Evolutionary conservation across 2,888 invertebrate species (phyloP).

Genomic region (Melanophora roralis): DNA sequence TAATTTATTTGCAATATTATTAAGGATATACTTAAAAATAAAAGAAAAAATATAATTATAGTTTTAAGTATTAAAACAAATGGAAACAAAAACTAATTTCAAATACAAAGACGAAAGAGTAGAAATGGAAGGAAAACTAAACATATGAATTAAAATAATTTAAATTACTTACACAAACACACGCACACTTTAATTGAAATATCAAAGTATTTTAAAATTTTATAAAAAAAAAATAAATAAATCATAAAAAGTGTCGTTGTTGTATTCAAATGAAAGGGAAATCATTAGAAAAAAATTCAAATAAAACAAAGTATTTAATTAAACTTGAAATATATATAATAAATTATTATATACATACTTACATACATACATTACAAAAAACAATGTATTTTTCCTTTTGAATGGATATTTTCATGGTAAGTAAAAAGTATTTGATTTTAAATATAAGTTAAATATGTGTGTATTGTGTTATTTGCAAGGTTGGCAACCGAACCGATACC

Average conservation of each 20-base stretch:
- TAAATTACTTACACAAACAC: constrained; percentile 41
- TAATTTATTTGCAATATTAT: not conserved
- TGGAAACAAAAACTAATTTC: constrained; percentile 19
- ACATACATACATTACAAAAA: not conserved
- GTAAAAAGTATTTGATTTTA: too few relatives aligned
- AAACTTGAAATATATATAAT: constrained; percentile 52
- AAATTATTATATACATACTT: too few relatives aligned
- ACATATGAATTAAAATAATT: constrained; percentile 33
- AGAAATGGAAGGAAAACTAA: constrained; percentile 19
- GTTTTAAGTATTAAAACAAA: constrained; percentile 31
- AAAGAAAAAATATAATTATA: constrained; percentile 45
- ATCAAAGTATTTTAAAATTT: constrained; percentile 46
- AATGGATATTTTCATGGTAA: not conserved
- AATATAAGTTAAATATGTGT: too few relatives aligned
- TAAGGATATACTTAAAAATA: constrained; percentile 8
- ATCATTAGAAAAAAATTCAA: constrained; percentile 57
- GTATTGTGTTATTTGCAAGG: too few relatives aligned
- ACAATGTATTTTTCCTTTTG: not conserved
- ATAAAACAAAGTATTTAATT: constrained; percentile 54
- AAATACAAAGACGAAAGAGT: not conserved
- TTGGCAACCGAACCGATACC: too few relatives aligned
- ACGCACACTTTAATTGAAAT: constrained; percentile 57
- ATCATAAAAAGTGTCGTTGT: constrained; percentile 57
- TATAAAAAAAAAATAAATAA: constrained; percentile 23
- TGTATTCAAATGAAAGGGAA: constrained; percentile 41